phyloP scores from a whole-genome alignment of 2,113 vertebrate species.

The Saccopteryx leptura region DNA sequence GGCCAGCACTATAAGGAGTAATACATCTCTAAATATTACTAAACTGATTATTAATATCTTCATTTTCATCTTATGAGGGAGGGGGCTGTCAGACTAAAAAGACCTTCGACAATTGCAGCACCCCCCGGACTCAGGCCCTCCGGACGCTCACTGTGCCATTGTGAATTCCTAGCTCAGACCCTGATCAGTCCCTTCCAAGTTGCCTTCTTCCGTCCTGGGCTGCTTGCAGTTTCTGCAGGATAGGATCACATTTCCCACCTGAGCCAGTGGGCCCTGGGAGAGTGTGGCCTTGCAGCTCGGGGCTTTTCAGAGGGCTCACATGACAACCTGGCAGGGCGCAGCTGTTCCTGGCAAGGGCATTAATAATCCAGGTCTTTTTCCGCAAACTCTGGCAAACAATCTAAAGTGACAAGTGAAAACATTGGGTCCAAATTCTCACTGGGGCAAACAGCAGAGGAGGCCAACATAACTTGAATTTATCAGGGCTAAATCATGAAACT shows the following conservation, averaged over 20 bases:
- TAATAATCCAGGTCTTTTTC: constrained; percentile 80
- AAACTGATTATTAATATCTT: neutral
- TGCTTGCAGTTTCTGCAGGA: neutral
- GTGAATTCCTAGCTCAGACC: neutral
- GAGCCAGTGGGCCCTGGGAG: neutral
- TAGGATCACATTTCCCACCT: constrained; percentile 71
- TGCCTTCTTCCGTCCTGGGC: neutral
- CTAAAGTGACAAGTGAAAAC: constrained; percentile 79
- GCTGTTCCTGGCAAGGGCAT: constrained; percentile 72
- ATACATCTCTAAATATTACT: neutral
- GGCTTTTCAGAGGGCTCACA: constrained; percentile 67
- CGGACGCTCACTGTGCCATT: neutral
- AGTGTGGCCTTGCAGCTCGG: neutral
- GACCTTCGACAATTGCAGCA: neutral
- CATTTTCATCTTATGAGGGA: neutral
- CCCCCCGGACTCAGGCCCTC: neutral
- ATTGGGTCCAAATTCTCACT: constrained; percentile 62
- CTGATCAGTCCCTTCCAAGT: neutral
- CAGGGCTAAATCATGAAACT: neutral
- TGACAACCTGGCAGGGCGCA: constrained; percentile 73
- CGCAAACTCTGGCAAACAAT: constrained; percentile 80
- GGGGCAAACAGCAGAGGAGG: neutral
- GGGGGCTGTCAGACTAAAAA: neutral
- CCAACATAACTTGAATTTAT: constrained; percentile 64
- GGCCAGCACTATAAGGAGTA: neutral